These are phyloP conservation scores for Steinernema scapterisci DNA, from an alignment of 2,888 invertebrate species.

Conservation along the genomic window DNA sequence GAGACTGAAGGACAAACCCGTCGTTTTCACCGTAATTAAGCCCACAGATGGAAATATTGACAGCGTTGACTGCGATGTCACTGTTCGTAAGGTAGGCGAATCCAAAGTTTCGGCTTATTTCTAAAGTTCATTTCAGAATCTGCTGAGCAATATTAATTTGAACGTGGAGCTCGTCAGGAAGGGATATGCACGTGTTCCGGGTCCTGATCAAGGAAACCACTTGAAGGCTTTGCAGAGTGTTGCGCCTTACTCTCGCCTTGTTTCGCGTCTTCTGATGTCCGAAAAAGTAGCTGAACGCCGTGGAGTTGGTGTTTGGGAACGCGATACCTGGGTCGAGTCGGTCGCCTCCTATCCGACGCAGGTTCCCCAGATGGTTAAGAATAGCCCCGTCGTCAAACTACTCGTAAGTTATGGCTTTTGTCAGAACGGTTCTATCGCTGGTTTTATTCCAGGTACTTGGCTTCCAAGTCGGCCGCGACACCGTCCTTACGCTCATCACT, in stretches of 20 bases:
- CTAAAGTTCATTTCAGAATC: constrained; percentile 42
- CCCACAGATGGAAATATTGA: constrained; percentile 53
- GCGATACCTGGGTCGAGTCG: constrained; percentile 65
- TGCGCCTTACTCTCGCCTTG: constrained; percentile 64
- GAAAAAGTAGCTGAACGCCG: constrained; percentile 66
- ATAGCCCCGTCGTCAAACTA: constrained; percentile 60
- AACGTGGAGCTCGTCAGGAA: constrained; percentile 65
- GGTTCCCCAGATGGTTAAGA: constrained; percentile 53
- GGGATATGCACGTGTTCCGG: constrained; percentile 65
- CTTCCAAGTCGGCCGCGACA: constrained; percentile 56
- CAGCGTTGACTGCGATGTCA: constrained; percentile 60
- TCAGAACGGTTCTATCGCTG: neutral
- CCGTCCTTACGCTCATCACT: constrained; percentile 54
- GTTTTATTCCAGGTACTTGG: constrained; percentile 53
- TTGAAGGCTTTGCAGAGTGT: constrained; percentile 59
- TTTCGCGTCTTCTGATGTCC: constrained; percentile 62
- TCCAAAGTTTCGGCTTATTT: neutral
- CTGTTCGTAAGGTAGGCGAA: constrained; percentile 55
- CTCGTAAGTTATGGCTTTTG: constrained; percentile 59
- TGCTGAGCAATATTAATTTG: constrained; percentile 59
- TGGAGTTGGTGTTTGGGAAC: constrained; percentile 68
- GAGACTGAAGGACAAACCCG: constrained; percentile 56
- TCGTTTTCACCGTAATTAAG: constrained; percentile 64
- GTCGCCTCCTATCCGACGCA: constrained; percentile 61
- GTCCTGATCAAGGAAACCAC: constrained; percentile 58